These are phyloP conservation scores for Arvicanthis niloticus DNA, from an alignment of 2,113 vertebrate genomes.

Conservation along the genomic window DNA sequence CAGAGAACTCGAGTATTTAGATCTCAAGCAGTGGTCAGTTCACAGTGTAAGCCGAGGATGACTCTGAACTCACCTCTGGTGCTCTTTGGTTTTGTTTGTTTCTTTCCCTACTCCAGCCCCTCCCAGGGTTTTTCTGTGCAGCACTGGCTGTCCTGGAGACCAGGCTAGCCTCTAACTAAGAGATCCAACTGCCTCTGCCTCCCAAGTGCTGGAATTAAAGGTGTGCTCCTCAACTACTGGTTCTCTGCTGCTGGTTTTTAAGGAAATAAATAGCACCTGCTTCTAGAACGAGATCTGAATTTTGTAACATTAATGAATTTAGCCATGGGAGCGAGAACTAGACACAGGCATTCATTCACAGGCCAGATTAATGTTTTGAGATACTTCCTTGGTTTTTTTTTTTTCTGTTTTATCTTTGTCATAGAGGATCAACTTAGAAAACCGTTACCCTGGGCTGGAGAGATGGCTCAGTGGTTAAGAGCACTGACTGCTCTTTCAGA, in stretches of 20 bases:
- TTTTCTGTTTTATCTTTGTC: background rate
- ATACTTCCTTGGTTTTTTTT: slow-evolving; percentile 10
- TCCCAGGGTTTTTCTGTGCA: background rate
- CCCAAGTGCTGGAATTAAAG: background rate
- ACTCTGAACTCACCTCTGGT: background rate
- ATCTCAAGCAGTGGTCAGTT: background rate
- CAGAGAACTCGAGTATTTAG: background rate
- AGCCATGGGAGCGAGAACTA: background rate
- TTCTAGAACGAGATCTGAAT: background rate
- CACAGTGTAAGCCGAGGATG: accelerated
- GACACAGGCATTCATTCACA: background rate
- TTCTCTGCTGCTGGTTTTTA: background rate
- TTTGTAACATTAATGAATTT: background rate
- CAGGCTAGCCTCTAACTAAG: background rate
- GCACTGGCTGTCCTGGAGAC: background rate
- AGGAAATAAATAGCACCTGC: background rate
- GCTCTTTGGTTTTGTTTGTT: background rate
- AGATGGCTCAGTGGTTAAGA: too few species aligned
- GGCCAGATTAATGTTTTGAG: background rate
- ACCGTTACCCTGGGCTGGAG: too few species aligned
- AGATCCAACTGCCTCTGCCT: background rate
- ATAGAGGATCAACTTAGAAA: background rate
- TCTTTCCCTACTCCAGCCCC: background rate
- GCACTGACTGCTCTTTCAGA: too few species aligned
- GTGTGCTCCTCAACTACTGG: background rate